Base-by-base conservation (phyloP, 2,797 vertebrate species). In the Rhodeus uyekii region DNA sequence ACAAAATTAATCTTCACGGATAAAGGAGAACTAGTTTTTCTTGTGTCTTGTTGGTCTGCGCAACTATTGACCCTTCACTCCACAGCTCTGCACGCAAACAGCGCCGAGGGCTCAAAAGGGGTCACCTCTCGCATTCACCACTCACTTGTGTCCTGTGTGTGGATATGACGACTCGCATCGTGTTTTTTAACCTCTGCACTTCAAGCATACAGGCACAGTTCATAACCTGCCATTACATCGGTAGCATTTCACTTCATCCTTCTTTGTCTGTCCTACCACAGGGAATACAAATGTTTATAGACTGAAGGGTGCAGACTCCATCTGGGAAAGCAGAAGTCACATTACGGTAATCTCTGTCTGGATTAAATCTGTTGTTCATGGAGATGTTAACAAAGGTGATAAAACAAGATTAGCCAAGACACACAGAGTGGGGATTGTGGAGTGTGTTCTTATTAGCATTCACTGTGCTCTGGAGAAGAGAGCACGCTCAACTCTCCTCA, bases 321-420 rank as follows among this genome's bases (percentile, higher is more conserved):
- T 87, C 86, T 88, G 89, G 91, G 88, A 91, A 89, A 92, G 88
- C 89, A 91, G 87, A 91, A 92, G 89, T 87, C 89, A 88, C 91
- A 93, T 94, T 92, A 87, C 88, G 90, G 88, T 93, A 92, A 95
- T 95, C 92, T 94, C 88, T 89, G 87, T 90, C 89, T 89, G 92
- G 90, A 92, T 92, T 91, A 92, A 95, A 95, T 93, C 91, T 94
- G 94, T 91, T 92, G 91, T 91, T 96, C 95, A 94, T 94, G 94
- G 94, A 95, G 92, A 94, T 94, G 92, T 95, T 93, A 95, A 93
- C 91, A 94, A 92, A 94, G 92, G 93, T 94, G 92, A 94, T 94
- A 91, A 91, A 89, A 91, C 90, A 91, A 95, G 94, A 95, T 95
- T 95, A 96, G 93, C 86, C 86, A 90, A 93, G 93, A 92, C 84